These are phyloP conservation scores for Myiagra hebetior DNA, from an alignment of 2,113 vertebrate genomes.

Conservation along the genomic window DNA sequence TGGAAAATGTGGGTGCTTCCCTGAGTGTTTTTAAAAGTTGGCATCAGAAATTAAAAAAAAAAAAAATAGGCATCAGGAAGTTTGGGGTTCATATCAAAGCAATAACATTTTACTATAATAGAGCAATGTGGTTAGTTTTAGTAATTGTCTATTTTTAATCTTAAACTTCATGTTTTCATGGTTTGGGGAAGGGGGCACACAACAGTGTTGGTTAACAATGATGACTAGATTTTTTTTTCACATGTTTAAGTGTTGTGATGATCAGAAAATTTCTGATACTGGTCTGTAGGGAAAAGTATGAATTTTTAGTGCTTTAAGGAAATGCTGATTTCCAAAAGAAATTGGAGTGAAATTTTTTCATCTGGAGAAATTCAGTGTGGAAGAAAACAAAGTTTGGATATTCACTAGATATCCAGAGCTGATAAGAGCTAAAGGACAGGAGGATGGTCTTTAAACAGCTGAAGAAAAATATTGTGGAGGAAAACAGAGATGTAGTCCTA, in stretches of 20 bases:
- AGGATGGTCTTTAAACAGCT: neutral
- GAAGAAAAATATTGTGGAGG: neutral
- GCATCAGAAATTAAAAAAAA: neutral
- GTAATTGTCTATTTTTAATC: neutral
- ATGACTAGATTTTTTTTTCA: neutral
- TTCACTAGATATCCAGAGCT: neutral
- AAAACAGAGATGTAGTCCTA: neutral
- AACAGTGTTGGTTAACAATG: neutral
- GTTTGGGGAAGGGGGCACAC: rapidly evolving
- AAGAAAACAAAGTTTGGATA: neutral
- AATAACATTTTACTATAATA: neutral
- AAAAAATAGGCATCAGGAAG: neutral
- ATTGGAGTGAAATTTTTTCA: neutral
- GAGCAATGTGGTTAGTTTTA: neutral
- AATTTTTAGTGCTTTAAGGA: neutral
- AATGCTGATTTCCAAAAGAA: neutral
- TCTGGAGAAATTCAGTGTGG: neutral
- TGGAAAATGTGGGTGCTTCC: neutral
- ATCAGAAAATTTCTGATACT: neutral
- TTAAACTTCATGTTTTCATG: neutral
- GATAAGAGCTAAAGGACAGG: neutral
- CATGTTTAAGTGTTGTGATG: neutral
- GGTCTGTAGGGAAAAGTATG: rapidly evolving
- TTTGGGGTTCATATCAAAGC: neutral
- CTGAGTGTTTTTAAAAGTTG: neutral